Percentiles rank a stretch among this genome's conserved stretches.
phyloP scores from a whole-genome alignment of 2,113 vertebrate genomes.

The Forbesichthys agassizii region DNA sequence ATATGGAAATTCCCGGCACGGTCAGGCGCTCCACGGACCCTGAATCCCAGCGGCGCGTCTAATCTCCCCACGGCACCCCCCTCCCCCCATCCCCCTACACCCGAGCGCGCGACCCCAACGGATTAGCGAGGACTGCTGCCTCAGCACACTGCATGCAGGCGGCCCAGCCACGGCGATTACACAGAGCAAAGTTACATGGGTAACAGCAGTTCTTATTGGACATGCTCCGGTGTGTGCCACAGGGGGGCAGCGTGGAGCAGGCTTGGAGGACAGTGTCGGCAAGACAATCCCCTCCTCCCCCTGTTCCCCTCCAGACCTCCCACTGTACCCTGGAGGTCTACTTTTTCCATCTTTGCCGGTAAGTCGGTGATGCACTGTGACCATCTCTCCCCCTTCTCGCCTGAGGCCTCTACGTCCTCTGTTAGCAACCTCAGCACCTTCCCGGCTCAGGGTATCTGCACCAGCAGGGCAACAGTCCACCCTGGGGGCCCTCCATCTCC shows the following conservation, averaged over 20 bases:
- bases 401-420: slow-evolving; percentile 59
- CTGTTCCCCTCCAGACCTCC: slow-evolving; percentile 14
- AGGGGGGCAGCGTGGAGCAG: background rate
- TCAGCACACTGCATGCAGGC: slow-evolving; percentile 62
- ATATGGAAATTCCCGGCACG: slow-evolving; percentile 74
- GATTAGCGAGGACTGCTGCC: slow-evolving; percentile 72
- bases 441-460: slow-evolving; percentile 60
- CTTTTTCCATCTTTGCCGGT: too few species aligned
- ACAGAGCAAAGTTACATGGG: slow-evolving; percentile 32
- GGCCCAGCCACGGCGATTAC: too few species aligned
- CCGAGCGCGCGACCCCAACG: slow-evolving; percentile 70
- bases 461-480: slow-evolving; percentile 50
- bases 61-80: slow-evolving; percentile 60
- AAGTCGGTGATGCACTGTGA: background rate
- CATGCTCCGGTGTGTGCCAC: background rate
- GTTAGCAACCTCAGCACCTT: slow-evolving; percentile 74
- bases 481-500: slow-evolving; percentile 61
- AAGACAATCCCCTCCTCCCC: slow-evolving; percentile 4
- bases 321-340: background rate
- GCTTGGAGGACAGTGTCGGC: background rate
- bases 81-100: slow-evolving; percentile 46
- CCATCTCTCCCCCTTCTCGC: slow-evolving; percentile 42
- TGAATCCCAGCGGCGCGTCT: slow-evolving; percentile 63
- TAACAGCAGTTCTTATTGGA: slow-evolving; percentile 28
- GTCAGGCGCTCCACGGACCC: slow-evolving; percentile 69